Evolutionary conservation across 2,888 invertebrate genomes (phyloP).

Genomic region (Autographa pulchrina): DNA sequence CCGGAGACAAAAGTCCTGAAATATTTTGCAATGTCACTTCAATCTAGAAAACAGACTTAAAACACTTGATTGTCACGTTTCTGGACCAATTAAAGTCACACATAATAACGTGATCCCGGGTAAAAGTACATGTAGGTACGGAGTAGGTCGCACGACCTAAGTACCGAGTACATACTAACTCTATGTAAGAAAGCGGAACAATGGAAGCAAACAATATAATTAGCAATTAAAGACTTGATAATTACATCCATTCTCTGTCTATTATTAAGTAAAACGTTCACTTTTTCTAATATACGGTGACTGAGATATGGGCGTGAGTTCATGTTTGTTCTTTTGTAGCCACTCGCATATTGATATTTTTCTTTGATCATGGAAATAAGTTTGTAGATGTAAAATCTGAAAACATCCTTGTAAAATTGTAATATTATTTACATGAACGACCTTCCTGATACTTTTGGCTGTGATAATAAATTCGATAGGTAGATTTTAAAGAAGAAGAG

Average conservation of each 20-base stretch:
- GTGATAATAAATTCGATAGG: no score
- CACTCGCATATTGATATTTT: background rate
- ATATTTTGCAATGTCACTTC: background rate
- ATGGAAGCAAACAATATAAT: constrained; percentile 74
- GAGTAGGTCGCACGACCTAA: constrained; percentile 53
- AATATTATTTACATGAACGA: no score
- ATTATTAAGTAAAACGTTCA: constrained; percentile 61
- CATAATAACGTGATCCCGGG: constrained; percentile 49
- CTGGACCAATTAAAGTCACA: background rate
- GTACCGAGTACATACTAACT: background rate
- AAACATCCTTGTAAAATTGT: no score
- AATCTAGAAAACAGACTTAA: background rate
- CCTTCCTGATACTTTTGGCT: no score
- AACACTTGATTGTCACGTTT: background rate
- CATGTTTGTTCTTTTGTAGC: background rate
- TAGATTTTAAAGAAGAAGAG: no score
- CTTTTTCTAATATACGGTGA: constrained; percentile 53
- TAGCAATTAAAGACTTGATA: constrained; percentile 65
- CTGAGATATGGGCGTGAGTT: constrained; percentile 39
- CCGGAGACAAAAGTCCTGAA: background rate
- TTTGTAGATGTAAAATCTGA: background rate
- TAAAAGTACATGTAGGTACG: constrained; percentile 18
- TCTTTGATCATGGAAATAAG: background rate
- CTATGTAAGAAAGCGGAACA: constrained; percentile 73
- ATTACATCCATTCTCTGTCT: constrained; percentile 65